A percentile compares a stretch with the other conserved stretches of the same genome.
phyloP scores from a whole-genome alignment of 2,113 vertebrate genomes.

The Dunckerocampus dactyliophorus region DNA sequence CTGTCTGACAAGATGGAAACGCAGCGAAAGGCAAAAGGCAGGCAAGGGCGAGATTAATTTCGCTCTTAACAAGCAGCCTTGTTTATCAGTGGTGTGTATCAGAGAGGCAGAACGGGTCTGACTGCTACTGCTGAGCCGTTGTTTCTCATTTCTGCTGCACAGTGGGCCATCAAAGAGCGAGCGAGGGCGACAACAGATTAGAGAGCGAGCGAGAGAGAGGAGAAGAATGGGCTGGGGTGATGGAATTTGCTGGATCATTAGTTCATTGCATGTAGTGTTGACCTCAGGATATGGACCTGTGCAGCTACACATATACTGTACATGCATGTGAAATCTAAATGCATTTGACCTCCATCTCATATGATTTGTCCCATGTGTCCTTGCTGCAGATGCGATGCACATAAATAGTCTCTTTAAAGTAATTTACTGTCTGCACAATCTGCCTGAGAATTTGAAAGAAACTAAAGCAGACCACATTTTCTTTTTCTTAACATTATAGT shows the following conservation, averaged over 20 bases:
- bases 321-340: slow-evolving; percentile 41
- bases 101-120: slow-evolving; percentile 46
- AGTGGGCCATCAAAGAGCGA: slow-evolving; percentile 54
- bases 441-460: neutral
- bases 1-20: slow-evolving; percentile 36
- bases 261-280: slow-evolving; percentile 69
- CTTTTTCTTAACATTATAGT: neutral
- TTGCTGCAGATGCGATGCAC: slow-evolving; percentile 14
- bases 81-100: slow-evolving; percentile 59
- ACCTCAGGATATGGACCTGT: slow-evolving; percentile 60
- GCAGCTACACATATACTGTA: slow-evolving; percentile 38
- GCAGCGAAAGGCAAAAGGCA: slow-evolving; percentile 31
- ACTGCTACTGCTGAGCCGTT: slow-evolving; percentile 50
- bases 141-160: slow-evolving; percentile 66
- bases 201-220: slow-evolving; percentile 26
- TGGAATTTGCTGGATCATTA: slow-evolving; percentile 71
- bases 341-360: slow-evolving; percentile 36
- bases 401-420: slow-evolving; percentile 1
- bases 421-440: neutral
- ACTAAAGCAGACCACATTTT: neutral
- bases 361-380: slow-evolving; percentile 12
- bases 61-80: slow-evolving; percentile 61
- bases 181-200: slow-evolving; percentile 59
- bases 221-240: slow-evolving; percentile 43
- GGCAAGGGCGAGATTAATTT: slow-evolving; percentile 52